Base-by-base conservation (phyloP, 1,140 invertebrate genomes). In the Andrena cerasifolii region DNA sequence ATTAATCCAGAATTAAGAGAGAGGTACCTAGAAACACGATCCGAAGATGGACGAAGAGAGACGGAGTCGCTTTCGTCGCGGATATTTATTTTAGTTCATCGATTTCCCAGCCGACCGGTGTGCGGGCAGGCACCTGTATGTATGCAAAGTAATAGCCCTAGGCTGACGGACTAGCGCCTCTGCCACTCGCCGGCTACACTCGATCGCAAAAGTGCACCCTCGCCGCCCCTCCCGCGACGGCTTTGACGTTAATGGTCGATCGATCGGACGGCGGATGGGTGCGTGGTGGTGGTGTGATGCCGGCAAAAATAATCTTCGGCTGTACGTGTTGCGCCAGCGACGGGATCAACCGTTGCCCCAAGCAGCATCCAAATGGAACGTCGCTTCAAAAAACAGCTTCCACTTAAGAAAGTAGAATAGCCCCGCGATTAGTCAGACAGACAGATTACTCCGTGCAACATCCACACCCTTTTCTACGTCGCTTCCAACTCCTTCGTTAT, bases 71-170 rank as follows among this genome's bases (percentile, higher is more conserved):
- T 83, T 79, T 82, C 75, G 77, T 79, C 82, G 70, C 75, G 24
- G 78, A 40, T 81, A 84, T 84, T 86, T 83, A 83, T 86, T 86
- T 86, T 83, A 83, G 81, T 75, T 86, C 79, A 86, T 86, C 78
- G 84, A 86, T 86, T 86, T 83, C 65, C 58, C 49, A 45, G 77
- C 66, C 28, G 53, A 51, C 21, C 68, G 40, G 40, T 79, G 70
- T 79, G 63, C 18, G 40, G 65, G 74, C 70, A 82, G 70, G 36
- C 24, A 83, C 7, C 31, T 83, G 75, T 79, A 79, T 83, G 63
- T 79, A 83, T 83, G 82, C 82, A 83, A 82, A 83, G 80, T 83
- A 83, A 83, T 75, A 82, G 80, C 80, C 82, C 53, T 40, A 74
- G 82, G 75, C 80, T 83, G 82, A 74, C 75, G 79, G 80, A 82